phyloP scores from a whole-genome alignment of 2,888 invertebrate species.

The Campoplex nolae region DNA sequence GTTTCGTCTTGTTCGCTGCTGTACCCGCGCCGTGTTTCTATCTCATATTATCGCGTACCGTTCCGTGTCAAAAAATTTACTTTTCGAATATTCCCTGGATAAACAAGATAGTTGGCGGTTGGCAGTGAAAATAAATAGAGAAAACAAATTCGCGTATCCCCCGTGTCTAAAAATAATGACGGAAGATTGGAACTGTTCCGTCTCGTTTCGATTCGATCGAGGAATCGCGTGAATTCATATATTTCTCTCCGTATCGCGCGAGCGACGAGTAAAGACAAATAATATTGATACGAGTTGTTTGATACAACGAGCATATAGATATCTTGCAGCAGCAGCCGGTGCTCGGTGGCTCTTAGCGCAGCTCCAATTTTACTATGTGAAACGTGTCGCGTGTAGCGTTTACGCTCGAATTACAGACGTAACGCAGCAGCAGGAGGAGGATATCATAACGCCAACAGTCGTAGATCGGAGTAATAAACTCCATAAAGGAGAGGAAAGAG shows the following conservation, averaged over 20 bases:
- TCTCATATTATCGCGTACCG: conserved; percentile 34
- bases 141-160: background rate
- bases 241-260: background rate
- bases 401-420: background rate
- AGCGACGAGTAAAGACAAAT: background rate
- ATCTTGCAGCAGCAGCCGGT: too few relatives aligned
- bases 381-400: conserved; percentile 11
- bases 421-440: too few relatives aligned
- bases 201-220: conserved; percentile 43
- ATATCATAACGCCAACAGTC: too few relatives aligned
- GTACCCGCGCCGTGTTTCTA: conserved; percentile 35
- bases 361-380: conserved; percentile 35
- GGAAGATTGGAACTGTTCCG: background rate
- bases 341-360: too few relatives aligned
- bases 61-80: background rate
- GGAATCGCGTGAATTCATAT: conserved; percentile 41
- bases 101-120: background rate
- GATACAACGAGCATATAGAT: background rate
- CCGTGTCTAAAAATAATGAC: conserved; percentile 38
- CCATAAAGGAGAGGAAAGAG: too few relatives aligned
- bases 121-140: background rate
- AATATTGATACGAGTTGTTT: background rate
- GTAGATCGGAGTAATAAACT: too few relatives aligned
- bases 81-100: too few relatives aligned
- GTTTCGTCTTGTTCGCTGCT: conserved; percentile 55